Evolutionary conservation across 1,140 invertebrate species (phyloP), one percentile per base, ranked within the genome.

Genomic region (Coelopa frigida): DNA sequence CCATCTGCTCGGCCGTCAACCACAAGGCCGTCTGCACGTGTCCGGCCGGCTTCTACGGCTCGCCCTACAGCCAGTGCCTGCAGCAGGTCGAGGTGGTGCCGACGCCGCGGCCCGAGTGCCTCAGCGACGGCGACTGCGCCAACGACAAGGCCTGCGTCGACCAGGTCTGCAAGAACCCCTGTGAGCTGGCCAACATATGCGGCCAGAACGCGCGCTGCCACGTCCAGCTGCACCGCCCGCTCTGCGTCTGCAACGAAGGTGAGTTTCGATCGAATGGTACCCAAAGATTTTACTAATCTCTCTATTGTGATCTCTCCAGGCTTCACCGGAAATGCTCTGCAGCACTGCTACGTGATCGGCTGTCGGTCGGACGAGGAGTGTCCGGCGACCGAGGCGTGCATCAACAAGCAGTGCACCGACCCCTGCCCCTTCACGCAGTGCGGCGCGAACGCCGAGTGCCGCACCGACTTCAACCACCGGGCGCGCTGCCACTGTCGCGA

Each of bases 321-420:
- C 23, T 88, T 81, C 55, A 85, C 85, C 56, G 90, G 90, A 63
- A 87, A 92, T 68, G 86, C 89, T 15, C 80, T 89, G 52, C 78
- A 58, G 27, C 41, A 58, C 24, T 62, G 62, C 35, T 57, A 64
- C 20, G 32, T 67, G 2, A 81, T 90, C 55, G 89, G 90, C 56
- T 95, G 91, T 63, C 78, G 86, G 51, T 80, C 79, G 44, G 87
- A 94, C 60, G 81, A 81, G 22, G 89, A 93, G 46, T 94, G 91
- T 66, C 78, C 85, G 4, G 73, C 83, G 20, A 80, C 79, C 27
- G 79, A 91, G 68, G 85, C 88, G 20, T 95, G 91, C 57, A 77
- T 93, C 44, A 87, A 91, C 50, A 75, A 82, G 31, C 78, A 89
- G 57, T 95, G 91, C 61, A 70, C 85, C 17, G 82, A 92, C 65